Evolutionary conservation across 2,888 invertebrate genomes (phyloP).

Genomic region (Allygus modestus): DNA sequence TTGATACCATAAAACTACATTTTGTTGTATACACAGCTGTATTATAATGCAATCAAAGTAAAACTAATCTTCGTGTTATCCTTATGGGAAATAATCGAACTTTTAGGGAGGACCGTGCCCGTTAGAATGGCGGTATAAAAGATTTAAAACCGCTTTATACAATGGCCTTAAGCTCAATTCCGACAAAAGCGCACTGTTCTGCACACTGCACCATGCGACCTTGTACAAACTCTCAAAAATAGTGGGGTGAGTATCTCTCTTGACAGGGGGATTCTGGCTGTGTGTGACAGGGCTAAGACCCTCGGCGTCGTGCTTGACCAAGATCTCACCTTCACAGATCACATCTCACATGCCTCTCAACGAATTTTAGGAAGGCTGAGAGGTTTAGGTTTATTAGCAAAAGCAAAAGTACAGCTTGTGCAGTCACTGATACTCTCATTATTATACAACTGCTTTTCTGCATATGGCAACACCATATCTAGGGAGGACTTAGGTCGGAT

Average conservation of each 20-base stretch:
- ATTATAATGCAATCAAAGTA: no score
- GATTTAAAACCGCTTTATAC: no score
- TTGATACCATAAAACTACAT: no score
- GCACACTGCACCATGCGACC: conserved; percentile 4
- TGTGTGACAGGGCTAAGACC: background rate
- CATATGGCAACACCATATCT: conserved; percentile 24
- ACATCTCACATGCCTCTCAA: conserved; percentile 18
- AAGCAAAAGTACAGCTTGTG: background rate
- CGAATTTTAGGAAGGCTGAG: background rate
- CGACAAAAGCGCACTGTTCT: background rate
- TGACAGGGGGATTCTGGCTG: background rate
- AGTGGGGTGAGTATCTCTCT: conserved; percentile 7
- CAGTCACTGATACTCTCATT: conserved; percentile 13
- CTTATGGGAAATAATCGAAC: no score
- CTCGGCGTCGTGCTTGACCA: conserved; percentile 12
- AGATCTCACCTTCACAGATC: background rate
- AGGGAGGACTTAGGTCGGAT: conserved; percentile 9
- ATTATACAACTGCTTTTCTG: conserved; percentile 28
- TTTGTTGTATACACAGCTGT: no score
- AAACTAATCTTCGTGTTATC: no score
- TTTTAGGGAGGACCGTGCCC: no score
- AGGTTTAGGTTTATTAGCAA: background rate
- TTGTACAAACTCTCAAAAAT: background rate
- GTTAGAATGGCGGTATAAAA: no score
- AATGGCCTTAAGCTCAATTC: background rate